Conservation (phyloP, 2,888 invertebrate species). For the Uropetala carovei region DNA sequence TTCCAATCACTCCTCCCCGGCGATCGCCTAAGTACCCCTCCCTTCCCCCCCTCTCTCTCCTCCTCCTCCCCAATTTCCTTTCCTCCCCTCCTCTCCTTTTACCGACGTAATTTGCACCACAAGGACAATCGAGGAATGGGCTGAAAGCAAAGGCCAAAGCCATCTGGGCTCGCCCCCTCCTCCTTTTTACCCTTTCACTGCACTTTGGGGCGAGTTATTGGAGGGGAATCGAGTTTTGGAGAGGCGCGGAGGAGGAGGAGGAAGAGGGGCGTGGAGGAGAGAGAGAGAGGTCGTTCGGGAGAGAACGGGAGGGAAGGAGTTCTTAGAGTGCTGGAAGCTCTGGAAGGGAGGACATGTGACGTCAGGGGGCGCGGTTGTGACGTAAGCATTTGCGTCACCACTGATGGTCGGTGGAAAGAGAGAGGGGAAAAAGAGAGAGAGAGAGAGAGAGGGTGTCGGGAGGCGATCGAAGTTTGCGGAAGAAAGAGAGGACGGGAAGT, state of each 20-base stretch:
- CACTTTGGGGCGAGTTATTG: constrained; percentile 31
- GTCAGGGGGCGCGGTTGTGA: constrained; percentile 64
- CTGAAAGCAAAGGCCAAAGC: constrained; percentile 41
- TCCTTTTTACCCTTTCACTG: constrained; percentile 37
- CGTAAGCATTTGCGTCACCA: constrained; percentile 59
- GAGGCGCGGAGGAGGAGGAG: background rate
- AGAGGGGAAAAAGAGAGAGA: background rate
- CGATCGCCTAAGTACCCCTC: background rate
- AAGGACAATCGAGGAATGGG: constrained; percentile 51
- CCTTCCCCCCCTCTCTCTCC: background rate
- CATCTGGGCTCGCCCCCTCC: constrained; percentile 29
- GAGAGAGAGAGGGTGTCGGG: background rate
- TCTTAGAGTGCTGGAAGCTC: background rate
- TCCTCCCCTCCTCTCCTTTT: background rate
- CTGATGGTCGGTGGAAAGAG: constrained; percentile 31
- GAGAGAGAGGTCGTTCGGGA: background rate
- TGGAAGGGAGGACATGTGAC: constrained; percentile 41
- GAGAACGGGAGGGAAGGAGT: background rate
- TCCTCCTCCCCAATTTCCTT: background rate
- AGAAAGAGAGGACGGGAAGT: background rate
- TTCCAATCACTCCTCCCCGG: background rate
- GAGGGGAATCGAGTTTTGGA: background rate
- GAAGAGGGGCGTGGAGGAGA: background rate
- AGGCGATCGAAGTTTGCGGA: constrained; percentile 17
- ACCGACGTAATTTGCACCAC: background rate